These are phyloP conservation scores for Bos indicus DNA, from an alignment of 2,113 vertebrate genomes.

Conservation along the genomic window DNA sequence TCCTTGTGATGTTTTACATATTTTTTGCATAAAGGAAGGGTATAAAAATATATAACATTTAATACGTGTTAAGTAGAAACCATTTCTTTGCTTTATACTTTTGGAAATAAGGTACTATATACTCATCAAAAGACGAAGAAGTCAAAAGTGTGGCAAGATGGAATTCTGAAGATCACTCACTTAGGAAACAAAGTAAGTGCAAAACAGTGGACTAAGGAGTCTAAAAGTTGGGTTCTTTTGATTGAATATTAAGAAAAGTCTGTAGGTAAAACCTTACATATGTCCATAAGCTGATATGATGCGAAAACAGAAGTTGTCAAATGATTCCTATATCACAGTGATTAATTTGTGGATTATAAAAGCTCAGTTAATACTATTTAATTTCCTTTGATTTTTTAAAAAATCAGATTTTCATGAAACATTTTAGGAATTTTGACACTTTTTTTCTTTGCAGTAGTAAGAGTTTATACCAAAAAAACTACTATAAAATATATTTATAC, in stretches of 20 bases:
- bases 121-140: constrained; percentile 87
- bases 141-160: constrained; percentile 86
- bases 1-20: neutral
- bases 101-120: constrained; percentile 81
- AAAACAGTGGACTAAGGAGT: neutral
- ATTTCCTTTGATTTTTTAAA: neutral
- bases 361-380: neutral
- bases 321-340: neutral
- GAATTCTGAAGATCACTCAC: constrained; percentile 75
- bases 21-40: neutral
- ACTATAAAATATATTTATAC: neutral
- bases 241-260: neutral
- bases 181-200: constrained; percentile 79
- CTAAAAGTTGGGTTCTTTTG: neutral
- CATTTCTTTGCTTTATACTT: neutral
- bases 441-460: neutral
- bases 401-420: neutral
- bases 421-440: neutral
- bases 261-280: neutral
- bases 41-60: neutral
- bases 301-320: neutral
- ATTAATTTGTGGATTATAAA: neutral
- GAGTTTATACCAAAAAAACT: neutral
- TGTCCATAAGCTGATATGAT: neutral
- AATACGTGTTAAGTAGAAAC: neutral